A percentile compares a stretch with the other conserved stretches of the same genome.
Conservation (phyloP, 2,797 vertebrate genomes). For the Lepus oiostolus region DNA sequence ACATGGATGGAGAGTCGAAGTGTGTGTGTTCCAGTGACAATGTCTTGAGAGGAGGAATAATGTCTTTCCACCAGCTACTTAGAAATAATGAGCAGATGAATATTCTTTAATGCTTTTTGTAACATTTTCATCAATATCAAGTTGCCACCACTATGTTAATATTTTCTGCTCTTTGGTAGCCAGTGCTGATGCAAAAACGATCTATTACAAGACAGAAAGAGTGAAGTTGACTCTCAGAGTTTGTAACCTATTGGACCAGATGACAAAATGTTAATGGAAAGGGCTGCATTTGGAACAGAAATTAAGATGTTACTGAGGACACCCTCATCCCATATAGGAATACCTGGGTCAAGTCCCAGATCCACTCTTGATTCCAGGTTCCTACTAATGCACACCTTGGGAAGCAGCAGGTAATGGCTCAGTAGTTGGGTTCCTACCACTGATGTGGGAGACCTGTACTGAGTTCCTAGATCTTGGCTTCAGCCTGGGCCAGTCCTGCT, state of each 20-base stretch:
- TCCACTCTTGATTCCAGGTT: too few relatives aligned
- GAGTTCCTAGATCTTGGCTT: too few relatives aligned
- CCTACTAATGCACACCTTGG: too few relatives aligned
- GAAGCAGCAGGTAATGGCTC: too few relatives aligned
- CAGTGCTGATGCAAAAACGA: neutral
- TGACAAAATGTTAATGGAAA: too few relatives aligned
- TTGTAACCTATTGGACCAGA: too few relatives aligned
- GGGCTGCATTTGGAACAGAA: neutral
- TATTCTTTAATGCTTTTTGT: neutral
- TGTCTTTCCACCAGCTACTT: neutral
- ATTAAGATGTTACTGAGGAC: neutral
- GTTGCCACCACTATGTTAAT: too few relatives aligned
- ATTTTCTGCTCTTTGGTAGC: neutral
- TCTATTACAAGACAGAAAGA: neutral
- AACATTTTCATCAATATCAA: neutral
- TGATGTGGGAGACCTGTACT: too few relatives aligned
- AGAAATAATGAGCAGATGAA: neutral
- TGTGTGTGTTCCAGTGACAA: neutral
- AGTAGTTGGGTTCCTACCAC: too few relatives aligned
- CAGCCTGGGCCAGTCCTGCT: too few relatives aligned
- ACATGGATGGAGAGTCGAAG: neutral
- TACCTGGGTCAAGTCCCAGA: too few relatives aligned
- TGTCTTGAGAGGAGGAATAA: neutral
- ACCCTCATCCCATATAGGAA: too few relatives aligned
- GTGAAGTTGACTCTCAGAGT: neutral